Evolutionary conservation across 2,888 invertebrate genomes (phyloP).

Genomic region (Eristalis tenax): DNA sequence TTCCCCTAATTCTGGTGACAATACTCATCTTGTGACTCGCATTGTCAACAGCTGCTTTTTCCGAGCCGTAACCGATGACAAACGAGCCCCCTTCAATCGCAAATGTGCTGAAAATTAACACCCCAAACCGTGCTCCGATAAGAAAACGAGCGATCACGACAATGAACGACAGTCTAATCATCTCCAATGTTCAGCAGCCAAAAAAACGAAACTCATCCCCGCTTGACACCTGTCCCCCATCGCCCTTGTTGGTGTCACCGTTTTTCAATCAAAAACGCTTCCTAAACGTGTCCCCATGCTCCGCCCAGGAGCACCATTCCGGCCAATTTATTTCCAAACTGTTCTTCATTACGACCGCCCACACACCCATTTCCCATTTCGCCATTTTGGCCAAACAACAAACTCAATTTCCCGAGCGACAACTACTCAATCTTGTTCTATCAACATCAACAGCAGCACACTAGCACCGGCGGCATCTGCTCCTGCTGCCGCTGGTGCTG

Average conservation of each 20-base stretch:
- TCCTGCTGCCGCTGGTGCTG: not conserved
- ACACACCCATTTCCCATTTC: constrained; percentile 32
- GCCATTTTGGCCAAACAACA: constrained; percentile 34
- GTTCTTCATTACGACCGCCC: constrained; percentile 23
- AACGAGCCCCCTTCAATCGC: not conserved
- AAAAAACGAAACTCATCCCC: not conserved
- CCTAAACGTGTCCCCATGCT: not conserved
- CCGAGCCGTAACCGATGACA: not conserved
- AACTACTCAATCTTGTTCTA: constrained; percentile 49
- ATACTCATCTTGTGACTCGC: too few relatives aligned
- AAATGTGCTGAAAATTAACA: not conserved
- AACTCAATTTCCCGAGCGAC: constrained; percentile 63
- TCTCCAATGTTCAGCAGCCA: not conserved
- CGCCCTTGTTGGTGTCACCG: not conserved
- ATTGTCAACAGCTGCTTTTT: too few relatives aligned
- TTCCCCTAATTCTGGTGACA: too few relatives aligned
- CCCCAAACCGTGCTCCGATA: not conserved
- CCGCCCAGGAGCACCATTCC: not conserved
- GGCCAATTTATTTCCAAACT: constrained; percentile 44
- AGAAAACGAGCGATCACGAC: not conserved
- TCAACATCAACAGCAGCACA: constrained; percentile 13
- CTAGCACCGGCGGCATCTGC: not conserved
- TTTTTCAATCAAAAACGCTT: not conserved
- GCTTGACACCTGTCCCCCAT: not conserved
- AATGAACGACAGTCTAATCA: not conserved